Evolutionary conservation across 2,797 vertebrate species (phyloP), one percentile per base, ranked within the genome.

Genomic region (Sebastes nivosus): DNA sequence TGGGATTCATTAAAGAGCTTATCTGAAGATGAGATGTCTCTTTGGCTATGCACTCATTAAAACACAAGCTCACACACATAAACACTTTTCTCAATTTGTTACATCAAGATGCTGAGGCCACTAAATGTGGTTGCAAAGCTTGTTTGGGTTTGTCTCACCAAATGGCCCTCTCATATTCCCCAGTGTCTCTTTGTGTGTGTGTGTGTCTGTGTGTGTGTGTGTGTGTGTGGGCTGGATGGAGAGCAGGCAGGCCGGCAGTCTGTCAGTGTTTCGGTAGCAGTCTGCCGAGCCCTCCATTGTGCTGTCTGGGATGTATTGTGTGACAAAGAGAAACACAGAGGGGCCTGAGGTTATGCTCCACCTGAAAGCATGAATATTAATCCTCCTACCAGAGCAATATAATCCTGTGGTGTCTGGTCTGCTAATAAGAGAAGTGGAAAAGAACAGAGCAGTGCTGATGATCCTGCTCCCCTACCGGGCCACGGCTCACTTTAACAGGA

Each of bases 281-380:
- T 83, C 89, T 93, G 89, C 88, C 71, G 89, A 89, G 87, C 72
- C 89, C 77, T 90, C 83, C 80, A 85, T 93, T 93, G 90, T 92
- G 83, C 79, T 86, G 74, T 83, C 81, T 84, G 83, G 84, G 87
- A 84, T 88, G 80, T 86, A 81, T 91, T 90, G 86, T 91, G 82
- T 90, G 86, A 87, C 83, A 83, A 87, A 87, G 87, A 80, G 77
- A 83, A 89, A 87, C 79, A 63, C 76, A 87, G 84, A 74, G 77
- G 80, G 87, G 80, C 75, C 80, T 85, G 79, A 86, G 87, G 86
- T 93, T 84, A 78, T 69, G 71, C 85, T 91, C 82, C 81, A 91
- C 92, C 87, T 91, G 88, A 80, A 83, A 69, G 66, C 82, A 86
- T 89, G 88, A 92, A 91, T 88, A 88, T 87, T 84, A 89, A 89